phyloP scores from a whole-genome alignment of 2,113 vertebrate genomes.

The Lynx canadensis region DNA sequence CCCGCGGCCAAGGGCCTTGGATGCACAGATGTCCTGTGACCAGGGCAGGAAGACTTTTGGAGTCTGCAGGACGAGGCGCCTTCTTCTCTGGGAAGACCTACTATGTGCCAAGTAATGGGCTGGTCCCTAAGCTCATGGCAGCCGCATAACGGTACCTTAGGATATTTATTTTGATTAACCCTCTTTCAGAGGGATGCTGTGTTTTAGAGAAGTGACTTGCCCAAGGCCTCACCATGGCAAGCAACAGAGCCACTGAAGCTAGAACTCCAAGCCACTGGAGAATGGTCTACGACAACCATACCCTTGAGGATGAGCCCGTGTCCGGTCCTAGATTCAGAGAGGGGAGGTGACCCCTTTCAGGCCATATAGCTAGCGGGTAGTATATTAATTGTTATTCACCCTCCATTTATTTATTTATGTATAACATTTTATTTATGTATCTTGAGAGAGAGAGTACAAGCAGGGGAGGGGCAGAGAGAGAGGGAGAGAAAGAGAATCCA shows the following conservation, averaged over 20 bases:
- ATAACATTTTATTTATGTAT: too few relatives aligned
- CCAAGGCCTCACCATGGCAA: background rate
- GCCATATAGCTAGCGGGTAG: background rate
- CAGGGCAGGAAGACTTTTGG: background rate
- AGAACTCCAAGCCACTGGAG: background rate
- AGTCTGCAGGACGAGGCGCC: background rate
- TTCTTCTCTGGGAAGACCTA: background rate
- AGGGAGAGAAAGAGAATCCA: too few relatives aligned
- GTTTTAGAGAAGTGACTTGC: background rate
- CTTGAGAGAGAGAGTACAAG: too few relatives aligned
- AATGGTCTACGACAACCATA: background rate
- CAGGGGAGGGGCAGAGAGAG: too few relatives aligned
- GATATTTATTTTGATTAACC: background rate
- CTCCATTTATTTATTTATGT: background rate
- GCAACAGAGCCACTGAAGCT: background rate
- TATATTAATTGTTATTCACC: background rate
- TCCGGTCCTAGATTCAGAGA: background rate
- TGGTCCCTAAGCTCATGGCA: background rate
- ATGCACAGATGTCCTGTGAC: background rate
- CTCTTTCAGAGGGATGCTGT: background rate
- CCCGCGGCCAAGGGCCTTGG: background rate
- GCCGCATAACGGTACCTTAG: background rate
- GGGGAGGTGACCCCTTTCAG: background rate
- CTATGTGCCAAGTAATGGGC: background rate
- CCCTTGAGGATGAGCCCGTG: background rate